Conservation (phyloP, 2,888 invertebrate genomes). For the Ctenicera cuprea region DNA sequence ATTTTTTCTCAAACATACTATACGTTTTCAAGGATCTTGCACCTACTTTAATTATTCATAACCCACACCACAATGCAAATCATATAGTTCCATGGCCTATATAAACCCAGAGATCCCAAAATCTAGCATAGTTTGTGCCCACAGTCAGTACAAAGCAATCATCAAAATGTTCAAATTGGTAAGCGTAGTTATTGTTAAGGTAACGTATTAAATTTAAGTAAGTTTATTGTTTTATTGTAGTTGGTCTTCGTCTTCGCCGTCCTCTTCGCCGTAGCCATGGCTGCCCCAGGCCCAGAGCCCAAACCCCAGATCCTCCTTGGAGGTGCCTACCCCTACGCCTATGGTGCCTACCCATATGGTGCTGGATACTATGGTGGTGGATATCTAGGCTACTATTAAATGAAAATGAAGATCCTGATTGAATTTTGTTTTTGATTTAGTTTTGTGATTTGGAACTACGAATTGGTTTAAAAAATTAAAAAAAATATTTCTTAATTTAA, state of each 20-base stretch:
- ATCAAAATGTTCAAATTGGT: constrained; percentile 49
- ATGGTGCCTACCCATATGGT: constrained; percentile 30
- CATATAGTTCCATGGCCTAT: background rate
- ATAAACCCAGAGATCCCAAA: constrained; percentile 5
- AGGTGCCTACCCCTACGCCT: constrained; percentile 33
- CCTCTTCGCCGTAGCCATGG: constrained; percentile 54
- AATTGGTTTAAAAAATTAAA: background rate
- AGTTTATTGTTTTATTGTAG: constrained; percentile 26
- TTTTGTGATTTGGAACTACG: constrained; percentile 11
- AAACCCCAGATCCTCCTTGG: constrained; percentile 45
- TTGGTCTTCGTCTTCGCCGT: constrained; percentile 50
- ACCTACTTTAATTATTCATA: constrained; percentile 5
- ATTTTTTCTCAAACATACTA: background rate
- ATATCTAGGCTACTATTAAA: constrained; percentile 22
- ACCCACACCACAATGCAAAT: constrained; percentile 17
- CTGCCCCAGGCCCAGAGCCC: constrained; percentile 54
- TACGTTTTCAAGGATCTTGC: background rate
- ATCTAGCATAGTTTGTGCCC: constrained; percentile 29
- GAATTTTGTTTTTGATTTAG: background rate
- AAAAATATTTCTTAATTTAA: constrained; percentile 2
- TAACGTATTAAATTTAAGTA: background rate
- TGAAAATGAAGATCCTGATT: background rate
- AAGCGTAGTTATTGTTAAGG: constrained; percentile 6
- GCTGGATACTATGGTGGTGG: constrained; percentile 25
- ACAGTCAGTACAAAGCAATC: constrained; percentile 31